A percentile compares a stretch with the other conserved stretches of the same genome.
phyloP scores from a whole-genome alignment of 2,113 vertebrate species.

The Dasypus novemcinctus region DNA sequence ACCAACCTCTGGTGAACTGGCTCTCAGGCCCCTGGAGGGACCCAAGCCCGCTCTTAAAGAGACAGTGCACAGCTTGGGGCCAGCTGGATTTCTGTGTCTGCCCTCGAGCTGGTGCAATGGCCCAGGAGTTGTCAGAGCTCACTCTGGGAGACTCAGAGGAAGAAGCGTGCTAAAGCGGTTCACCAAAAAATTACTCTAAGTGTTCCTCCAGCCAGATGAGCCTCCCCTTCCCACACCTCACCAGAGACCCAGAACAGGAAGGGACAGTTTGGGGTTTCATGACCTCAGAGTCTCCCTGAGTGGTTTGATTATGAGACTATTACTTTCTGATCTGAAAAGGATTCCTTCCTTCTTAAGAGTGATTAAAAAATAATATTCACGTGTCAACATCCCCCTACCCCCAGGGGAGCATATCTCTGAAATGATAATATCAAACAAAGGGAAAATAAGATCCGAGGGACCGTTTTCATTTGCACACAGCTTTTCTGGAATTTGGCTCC shows the following conservation, averaged over 20 bases:
- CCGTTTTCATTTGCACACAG: background rate
- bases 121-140: background rate
- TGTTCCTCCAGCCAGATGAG: background rate
- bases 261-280: background rate
- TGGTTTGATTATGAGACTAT: background rate
- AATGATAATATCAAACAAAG: background rate
- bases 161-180: background rate
- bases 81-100: background rate
- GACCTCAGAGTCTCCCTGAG: background rate
- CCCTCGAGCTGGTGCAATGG: background rate
- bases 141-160: background rate
- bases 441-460: background rate
- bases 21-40: background rate
- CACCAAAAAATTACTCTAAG: background rate
- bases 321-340: background rate
- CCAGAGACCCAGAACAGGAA: background rate
- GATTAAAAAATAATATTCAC: background rate
- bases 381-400: background rate
- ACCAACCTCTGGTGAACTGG: conserved; percentile 55
- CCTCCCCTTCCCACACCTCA: background rate
- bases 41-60: conserved; percentile 45
- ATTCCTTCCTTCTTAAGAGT: conserved; percentile 1
- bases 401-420: background rate
- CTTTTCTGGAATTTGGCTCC: background rate
- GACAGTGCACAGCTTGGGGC: background rate